Evolutionary conservation across 2,888 invertebrate species (phyloP).

Genomic region (Orthosia incerta): DNA sequence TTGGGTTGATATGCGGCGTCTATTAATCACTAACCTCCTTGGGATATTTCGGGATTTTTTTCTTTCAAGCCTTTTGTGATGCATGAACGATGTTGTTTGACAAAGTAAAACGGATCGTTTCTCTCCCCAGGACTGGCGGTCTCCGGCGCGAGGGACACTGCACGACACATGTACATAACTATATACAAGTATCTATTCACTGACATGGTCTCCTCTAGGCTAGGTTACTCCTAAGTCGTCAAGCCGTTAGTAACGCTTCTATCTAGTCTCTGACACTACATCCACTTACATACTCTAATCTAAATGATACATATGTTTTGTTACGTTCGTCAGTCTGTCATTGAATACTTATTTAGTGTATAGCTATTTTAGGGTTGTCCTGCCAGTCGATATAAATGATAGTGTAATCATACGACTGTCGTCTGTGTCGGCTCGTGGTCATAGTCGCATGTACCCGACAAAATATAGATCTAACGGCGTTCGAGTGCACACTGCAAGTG

Average conservation of each 20-base stretch:
- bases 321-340: slow-evolving; percentile 48
- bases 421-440: slow-evolving; percentile 27
- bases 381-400: slow-evolving; percentile 24
- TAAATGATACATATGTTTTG: slow-evolving; percentile 26
- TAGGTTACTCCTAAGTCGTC: slow-evolving; percentile 10
- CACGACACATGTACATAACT: slow-evolving; percentile 29
- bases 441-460: slow-evolving; percentile 47
- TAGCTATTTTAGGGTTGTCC: slow-evolving; percentile 36
- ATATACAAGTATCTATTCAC: slow-evolving; percentile 54
- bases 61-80: too few species aligned
- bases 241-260: slow-evolving; percentile 41
- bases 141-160: neutral
- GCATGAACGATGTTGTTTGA: neutral
- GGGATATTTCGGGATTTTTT: too few species aligned
- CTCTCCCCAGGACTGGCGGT: neutral
- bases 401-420: slow-evolving; percentile 13
- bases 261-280: slow-evolving; percentile 54
- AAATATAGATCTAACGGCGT: slow-evolving; percentile 53
- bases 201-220: slow-evolving; percentile 38
- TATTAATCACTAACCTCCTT: too few species aligned
- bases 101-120: neutral
- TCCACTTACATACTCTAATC: slow-evolving; percentile 31
- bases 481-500: slow-evolving; percentile 45
- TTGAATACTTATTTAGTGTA: slow-evolving; percentile 66
- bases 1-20: too few species aligned